These are phyloP conservation scores for Parazoanthus darwini DNA, from an alignment of 92 coral and sea anemone species.

Conservation along the genomic window DNA sequence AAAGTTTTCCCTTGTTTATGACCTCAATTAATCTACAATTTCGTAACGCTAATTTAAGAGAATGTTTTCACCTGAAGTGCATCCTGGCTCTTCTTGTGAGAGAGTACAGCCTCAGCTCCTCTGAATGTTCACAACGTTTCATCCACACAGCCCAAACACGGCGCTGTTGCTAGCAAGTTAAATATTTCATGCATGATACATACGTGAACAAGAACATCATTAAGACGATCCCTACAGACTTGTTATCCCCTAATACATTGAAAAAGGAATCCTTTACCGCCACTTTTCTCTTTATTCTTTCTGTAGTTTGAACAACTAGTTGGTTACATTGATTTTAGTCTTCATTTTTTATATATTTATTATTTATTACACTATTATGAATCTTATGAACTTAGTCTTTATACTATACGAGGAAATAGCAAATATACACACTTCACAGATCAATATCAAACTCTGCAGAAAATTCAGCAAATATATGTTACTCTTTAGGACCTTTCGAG, in stretches of 20 bases:
- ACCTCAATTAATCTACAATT: not conserved
- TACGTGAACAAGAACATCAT: not conserved
- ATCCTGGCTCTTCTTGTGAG: slow-evolving; percentile 78
- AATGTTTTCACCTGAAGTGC: slow-evolving; percentile 64
- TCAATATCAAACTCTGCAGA: too few relatives aligned
- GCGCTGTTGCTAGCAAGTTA: slow-evolving; percentile 59
- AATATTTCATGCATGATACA: too few relatives aligned
- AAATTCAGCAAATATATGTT: too few relatives aligned
- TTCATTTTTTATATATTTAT: too few relatives aligned
- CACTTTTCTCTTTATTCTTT: not conserved
- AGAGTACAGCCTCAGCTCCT: slow-evolving; percentile 81
- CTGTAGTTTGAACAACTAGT: not conserved
- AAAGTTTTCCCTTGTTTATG: not conserved
- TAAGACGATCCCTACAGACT: not conserved
- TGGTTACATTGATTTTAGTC: not conserved
- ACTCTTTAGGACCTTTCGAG: not conserved
- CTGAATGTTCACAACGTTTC: slow-evolving; percentile 87
- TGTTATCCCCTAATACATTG: not conserved
- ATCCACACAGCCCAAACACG: slow-evolving; percentile 85
- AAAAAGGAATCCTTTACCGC: not conserved
- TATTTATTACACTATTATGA: too few relatives aligned
- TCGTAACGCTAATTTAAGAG: not conserved
- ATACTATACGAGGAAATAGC: too few relatives aligned
- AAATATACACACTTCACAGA: too few relatives aligned
- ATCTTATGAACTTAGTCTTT: too few relatives aligned